phyloP scores from a whole-genome alignment of 2,888 invertebrate genomes.

The Drosophila ustulata region DNA sequence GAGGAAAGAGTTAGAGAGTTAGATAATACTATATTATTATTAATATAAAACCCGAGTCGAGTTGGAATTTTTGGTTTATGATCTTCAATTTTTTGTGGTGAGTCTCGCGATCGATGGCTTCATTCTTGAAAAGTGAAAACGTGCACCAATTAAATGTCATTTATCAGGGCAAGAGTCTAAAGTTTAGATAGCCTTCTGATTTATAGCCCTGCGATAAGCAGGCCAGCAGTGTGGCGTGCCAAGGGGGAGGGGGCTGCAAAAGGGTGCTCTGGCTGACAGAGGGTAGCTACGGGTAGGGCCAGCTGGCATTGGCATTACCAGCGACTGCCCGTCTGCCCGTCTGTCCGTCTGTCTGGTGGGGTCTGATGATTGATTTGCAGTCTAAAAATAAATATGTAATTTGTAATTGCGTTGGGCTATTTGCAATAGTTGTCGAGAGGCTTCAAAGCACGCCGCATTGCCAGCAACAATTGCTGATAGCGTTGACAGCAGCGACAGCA shows the following conservation, averaged over 20 bases:
- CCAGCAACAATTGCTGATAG: slow-evolving; percentile 55
- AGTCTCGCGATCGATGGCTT: slow-evolving; percentile 12
- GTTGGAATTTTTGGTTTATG: slow-evolving; percentile 36
- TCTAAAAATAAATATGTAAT: slow-evolving; percentile 70
- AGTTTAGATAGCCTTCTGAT: slow-evolving; percentile 83
- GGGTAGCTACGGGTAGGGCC: not conserved
- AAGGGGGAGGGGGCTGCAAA: slow-evolving; percentile 1
- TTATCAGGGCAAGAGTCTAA: slow-evolving; percentile 77
- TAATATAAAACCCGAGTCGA: slow-evolving; percentile 4
- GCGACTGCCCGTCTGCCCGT: not conserved
- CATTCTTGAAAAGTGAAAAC: slow-evolving; percentile 59
- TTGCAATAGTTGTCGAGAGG: slow-evolving; percentile 45
- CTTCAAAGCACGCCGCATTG: slow-evolving; percentile 66
- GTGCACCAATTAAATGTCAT: slow-evolving; percentile 79
- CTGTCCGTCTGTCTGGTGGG: slow-evolving; percentile 1
- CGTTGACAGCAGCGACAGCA: slow-evolving; percentile 3
- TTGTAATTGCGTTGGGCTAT: slow-evolving; percentile 57
- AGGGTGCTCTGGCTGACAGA: not conserved
- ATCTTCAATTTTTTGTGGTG: slow-evolving; percentile 11
- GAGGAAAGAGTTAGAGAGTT: not conserved
- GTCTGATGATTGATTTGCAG: slow-evolving; percentile 72
- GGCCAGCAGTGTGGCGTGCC: not conserved
- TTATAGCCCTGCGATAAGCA: slow-evolving; percentile 78
- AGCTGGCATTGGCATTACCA: slow-evolving; percentile 52
- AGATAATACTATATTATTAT: slow-evolving; percentile 33